Conservation (phyloP, 2,888 invertebrate species). For the Myathropa florea region DNA sequence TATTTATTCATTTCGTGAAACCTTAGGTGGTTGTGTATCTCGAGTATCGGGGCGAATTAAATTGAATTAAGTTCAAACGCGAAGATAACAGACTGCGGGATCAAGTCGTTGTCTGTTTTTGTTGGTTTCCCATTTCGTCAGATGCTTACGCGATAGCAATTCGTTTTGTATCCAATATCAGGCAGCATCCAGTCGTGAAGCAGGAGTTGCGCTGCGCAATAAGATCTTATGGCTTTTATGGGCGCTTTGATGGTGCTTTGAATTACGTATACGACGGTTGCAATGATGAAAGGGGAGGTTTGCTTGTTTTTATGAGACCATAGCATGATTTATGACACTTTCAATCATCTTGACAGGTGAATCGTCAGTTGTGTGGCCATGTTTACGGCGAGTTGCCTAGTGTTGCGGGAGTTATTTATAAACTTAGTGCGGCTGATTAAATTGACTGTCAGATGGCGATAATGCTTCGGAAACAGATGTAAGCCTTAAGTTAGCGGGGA, state of each 20-base stretch:
- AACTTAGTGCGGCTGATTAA: neutral
- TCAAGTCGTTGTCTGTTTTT: no score
- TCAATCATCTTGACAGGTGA: neutral
- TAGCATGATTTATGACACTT: neutral
- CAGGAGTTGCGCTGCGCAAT: neutral
- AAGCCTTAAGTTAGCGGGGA: neutral
- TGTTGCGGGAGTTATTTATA: neutral
- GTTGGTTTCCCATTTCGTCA: neutral
- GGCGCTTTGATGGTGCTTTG: neutral
- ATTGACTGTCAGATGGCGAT: neutral
- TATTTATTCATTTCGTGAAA: neutral
- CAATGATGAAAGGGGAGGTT: neutral
- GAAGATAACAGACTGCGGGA: no score
- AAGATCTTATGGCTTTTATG: neutral
- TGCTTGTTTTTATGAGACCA: neutral
- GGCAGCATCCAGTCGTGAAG: neutral
- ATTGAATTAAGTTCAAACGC: neutral
- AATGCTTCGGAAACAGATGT: neutral
- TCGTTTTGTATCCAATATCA: neutral
- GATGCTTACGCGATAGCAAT: neutral
- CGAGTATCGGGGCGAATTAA: neutral
- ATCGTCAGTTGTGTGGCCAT: neutral
- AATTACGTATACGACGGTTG: neutral
- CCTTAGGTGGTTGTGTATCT: neutral
- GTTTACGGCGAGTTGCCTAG: neutral